Evolutionary conservation across 2,888 invertebrate genomes (phyloP).

Genomic region (Stenichneumon culpator): DNA sequence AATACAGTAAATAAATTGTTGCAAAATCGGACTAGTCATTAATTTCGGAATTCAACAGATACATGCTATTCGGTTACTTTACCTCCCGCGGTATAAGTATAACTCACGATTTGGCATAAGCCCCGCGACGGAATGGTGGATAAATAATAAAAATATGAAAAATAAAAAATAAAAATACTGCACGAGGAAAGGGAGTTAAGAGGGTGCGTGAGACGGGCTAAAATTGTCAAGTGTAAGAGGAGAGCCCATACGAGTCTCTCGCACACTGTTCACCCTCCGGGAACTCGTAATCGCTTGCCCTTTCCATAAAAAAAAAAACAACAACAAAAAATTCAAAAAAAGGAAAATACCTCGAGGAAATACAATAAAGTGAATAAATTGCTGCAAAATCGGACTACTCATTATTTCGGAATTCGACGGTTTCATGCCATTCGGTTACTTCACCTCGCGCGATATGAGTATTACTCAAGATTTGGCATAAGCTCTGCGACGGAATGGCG

Average conservation of each 20-base stretch:
- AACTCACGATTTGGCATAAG: too few species aligned
- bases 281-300: slow-evolving; percentile 5
- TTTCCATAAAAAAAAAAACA: not conserved
- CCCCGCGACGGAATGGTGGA: too few species aligned
- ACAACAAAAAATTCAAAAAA: too few species aligned
- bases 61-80: too few species aligned
- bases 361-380: not conserved
- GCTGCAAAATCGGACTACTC: not conserved
- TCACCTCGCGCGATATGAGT: slow-evolving; percentile 7
- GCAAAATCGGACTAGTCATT: too few species aligned
- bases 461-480: slow-evolving; percentile 60
- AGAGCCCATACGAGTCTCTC: not conserved
- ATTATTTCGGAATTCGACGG: slow-evolving; percentile 44
- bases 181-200: slow-evolving; percentile 23
- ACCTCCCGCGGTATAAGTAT: too few species aligned
- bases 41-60: too few species aligned
- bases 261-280: not conserved
- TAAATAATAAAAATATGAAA: too few species aligned
- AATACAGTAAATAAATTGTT: too few species aligned
- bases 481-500: slow-evolving; percentile 18
- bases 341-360: not conserved
- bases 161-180: too few species aligned
- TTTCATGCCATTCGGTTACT: not conserved
- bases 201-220: not conserved
- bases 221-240: not conserved